phyloP scores from a whole-genome alignment of 1,140 invertebrate species.

The Drosophila nikananu region DNA sequence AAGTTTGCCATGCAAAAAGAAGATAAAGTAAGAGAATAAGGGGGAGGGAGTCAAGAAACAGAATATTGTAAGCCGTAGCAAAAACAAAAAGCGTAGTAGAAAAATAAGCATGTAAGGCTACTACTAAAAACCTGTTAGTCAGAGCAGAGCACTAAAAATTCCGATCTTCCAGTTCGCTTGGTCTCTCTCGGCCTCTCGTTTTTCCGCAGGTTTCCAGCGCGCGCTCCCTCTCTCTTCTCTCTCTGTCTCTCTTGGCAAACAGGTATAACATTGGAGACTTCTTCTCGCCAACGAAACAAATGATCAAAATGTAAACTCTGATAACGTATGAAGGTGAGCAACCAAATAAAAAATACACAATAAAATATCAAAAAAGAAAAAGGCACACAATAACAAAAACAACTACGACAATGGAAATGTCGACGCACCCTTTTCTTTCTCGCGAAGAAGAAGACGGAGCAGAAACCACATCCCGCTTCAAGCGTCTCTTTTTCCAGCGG shows the following conservation, averaged over 20 bases:
- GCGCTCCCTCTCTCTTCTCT: constrained; percentile 3
- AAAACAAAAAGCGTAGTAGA: constrained; percentile 74
- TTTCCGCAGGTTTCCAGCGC: constrained; percentile 11
- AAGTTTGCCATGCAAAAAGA: constrained; percentile 64
- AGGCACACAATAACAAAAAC: constrained; percentile 35
- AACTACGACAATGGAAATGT: constrained; percentile 69
- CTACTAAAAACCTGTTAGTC: constrained; percentile 60
- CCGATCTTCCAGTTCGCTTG: constrained; percentile 75
- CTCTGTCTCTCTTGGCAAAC: constrained; percentile 39
- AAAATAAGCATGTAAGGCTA: constrained; percentile 53
- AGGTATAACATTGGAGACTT: constrained; percentile 71
- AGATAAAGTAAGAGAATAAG: constrained; percentile 23
- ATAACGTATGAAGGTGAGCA: constrained; percentile 81
- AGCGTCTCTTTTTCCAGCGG: constrained; percentile 48
- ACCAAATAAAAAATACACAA: constrained; percentile 69
- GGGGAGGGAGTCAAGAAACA: constrained; percentile 31
- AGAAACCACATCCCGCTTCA: constrained; percentile 77
- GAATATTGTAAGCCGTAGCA: constrained; percentile 47
- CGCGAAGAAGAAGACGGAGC: constrained; percentile 34
- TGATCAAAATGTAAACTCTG: constrained; percentile 69
- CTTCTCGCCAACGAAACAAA: constrained; percentile 54
- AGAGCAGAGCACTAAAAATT: constrained; percentile 74
- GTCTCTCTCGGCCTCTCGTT: constrained; percentile 12
- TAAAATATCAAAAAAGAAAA: constrained; percentile 49
- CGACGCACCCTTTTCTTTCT: constrained; percentile 78